These are phyloP conservation scores for Heteromyza rotundicornis DNA, from an alignment of 2,888 invertebrate genomes.

Conservation along the genomic window DNA sequence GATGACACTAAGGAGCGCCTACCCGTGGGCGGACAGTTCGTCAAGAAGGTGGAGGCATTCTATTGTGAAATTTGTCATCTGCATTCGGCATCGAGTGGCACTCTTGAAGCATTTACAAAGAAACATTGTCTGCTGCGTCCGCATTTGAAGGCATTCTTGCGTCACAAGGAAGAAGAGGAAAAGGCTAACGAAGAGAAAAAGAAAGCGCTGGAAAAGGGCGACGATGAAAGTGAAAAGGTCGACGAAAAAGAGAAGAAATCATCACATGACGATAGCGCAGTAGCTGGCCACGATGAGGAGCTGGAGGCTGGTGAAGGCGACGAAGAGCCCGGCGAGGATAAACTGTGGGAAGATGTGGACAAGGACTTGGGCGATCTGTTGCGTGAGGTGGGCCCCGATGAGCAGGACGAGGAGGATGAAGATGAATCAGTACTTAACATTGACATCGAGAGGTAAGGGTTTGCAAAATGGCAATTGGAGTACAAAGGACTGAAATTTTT, in stretches of 20 bases:
- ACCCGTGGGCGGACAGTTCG: constrained; percentile 78
- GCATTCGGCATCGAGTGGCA: constrained; percentile 70
- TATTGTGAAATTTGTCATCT: constrained; percentile 82
- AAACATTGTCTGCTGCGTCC: constrained; percentile 78
- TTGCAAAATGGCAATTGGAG: neutral
- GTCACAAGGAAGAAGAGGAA: constrained; percentile 78
- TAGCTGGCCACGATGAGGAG: constrained; percentile 61
- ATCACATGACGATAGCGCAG: constrained; percentile 75
- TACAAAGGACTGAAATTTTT: constrained; percentile 63
- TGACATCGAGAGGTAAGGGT: constrained; percentile 65
- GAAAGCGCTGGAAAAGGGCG: constrained; percentile 65
- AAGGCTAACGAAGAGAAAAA: constrained; percentile 66
- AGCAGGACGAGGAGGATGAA: constrained; percentile 71
- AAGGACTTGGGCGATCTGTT: constrained; percentile 80
- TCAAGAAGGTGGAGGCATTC: constrained; percentile 78
- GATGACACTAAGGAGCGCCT: constrained; percentile 70
- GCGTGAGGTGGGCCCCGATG: constrained; percentile 71
- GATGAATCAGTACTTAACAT: constrained; percentile 67
- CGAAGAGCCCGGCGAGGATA: constrained; percentile 70
- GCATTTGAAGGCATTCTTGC: constrained; percentile 79
- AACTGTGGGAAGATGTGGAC: constrained; percentile 82
- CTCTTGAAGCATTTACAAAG: constrained; percentile 69
- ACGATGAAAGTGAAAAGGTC: constrained; percentile 66
- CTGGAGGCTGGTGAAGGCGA: constrained; percentile 52
- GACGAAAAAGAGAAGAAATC: no score